Conservation (phyloP, 92 coral and sea anemone species). For the Porites rus region DNA sequence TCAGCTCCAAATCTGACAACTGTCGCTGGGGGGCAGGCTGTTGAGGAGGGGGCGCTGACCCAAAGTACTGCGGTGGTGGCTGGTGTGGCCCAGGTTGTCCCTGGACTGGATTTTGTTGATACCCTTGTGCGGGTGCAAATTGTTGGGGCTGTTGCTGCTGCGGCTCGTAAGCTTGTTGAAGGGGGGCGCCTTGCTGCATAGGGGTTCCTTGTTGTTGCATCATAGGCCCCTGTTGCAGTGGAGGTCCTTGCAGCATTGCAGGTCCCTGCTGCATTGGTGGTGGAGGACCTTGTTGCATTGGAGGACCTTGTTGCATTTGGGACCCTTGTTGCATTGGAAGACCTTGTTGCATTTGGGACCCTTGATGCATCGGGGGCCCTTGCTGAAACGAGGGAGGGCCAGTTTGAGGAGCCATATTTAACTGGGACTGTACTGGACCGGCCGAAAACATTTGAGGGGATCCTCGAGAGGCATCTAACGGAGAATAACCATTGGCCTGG, state of each 20-base stretch:
- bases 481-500: constrained; percentile 27
- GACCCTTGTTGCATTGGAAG: constrained; percentile 31
- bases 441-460: constrained; percentile 32
- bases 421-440: constrained; percentile 23
- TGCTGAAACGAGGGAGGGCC: constrained; percentile 54
- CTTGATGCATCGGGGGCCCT: constrained; percentile 47
- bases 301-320: constrained; percentile 19
- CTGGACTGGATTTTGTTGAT: constrained; percentile 55
- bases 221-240: constrained; percentile 30
- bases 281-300: constrained; percentile 22
- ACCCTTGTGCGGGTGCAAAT: constrained; percentile 30
- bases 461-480: constrained; percentile 19
- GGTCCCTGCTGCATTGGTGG: constrained; percentile 35
- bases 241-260: constrained; percentile 16
- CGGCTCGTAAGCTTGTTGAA: constrained; percentile 72
- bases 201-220: constrained; percentile 29
- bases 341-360: not conserved
- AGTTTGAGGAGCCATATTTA: constrained; percentile 9
- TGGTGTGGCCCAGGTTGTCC: constrained; percentile 60
- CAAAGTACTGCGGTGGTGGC: constrained; percentile 66
- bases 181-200: not conserved
- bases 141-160: constrained; percentile 69
- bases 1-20: constrained; percentile 86
- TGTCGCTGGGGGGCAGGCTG: constrained; percentile 88
- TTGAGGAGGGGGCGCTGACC: constrained; percentile 64